Evolutionary conservation across 1,140 invertebrate genomes (phyloP).

Genomic region (Drosophila pseudoobscura): DNA sequence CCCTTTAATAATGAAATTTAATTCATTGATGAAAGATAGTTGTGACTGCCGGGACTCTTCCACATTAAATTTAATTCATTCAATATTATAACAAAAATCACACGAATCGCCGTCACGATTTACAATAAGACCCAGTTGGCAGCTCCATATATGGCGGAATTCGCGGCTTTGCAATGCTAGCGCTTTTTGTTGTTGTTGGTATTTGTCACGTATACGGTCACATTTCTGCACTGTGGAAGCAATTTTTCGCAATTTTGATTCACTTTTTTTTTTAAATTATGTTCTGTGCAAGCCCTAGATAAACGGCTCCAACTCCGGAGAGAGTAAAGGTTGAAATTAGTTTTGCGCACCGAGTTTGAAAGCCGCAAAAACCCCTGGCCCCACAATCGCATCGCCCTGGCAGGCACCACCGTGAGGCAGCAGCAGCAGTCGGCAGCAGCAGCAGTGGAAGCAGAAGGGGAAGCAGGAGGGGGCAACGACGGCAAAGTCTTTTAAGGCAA

Average conservation of each 20-base stretch:
- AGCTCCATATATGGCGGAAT: constrained; percentile 2
- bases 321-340: too few relatives aligned
- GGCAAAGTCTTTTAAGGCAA: constrained; percentile 39
- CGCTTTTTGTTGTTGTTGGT: not conserved
- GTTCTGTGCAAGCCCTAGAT: constrained; percentile 1
- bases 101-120: not conserved
- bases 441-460: constrained; percentile 20
- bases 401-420: not conserved
- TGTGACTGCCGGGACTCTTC: too few relatives aligned
- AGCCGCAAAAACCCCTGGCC: too few relatives aligned
- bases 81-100: too few relatives aligned
- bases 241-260: constrained; percentile 46
- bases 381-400: too few relatives aligned
- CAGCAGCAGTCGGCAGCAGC: constrained; percentile 9
- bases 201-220: constrained; percentile 34
- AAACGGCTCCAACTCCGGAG: not conserved
- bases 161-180: constrained; percentile 7
- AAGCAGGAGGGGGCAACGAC: constrained; percentile 28
- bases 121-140: not conserved
- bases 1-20: too few relatives aligned
- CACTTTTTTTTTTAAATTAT: constrained; percentile 40
- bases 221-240: constrained; percentile 37
- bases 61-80: too few relatives aligned
- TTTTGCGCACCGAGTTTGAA: too few relatives aligned
- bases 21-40: too few relatives aligned